A percentile compares a stretch with the other conserved stretches of the same genome.
These are phyloP conservation scores for Ovis aries DNA, from an alignment of 2,113 vertebrate genomes.

Conservation along the genomic window ARS-UI_Ramb_v3.0 NC_056070.1:28348501-28349000, in stretches of 20 bases:
- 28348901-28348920: slow-evolving; percentile 53
- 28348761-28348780: background rate
- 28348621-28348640: background rate
- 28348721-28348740: background rate
- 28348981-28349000: slow-evolving; percentile 48
- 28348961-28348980: slow-evolving; percentile 43
- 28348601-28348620: background rate
- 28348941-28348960: slow-evolving; percentile 55
- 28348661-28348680: background rate
- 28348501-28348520: slow-evolving; percentile 32
- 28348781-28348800: slow-evolving; percentile 4
- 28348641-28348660: background rate
- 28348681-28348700: background rate
- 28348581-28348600: slow-evolving; percentile 21
- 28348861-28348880: slow-evolving; percentile 58
- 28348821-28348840: slow-evolving; percentile 57
- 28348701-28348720: background rate
- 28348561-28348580: background rate
- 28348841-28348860: slow-evolving; percentile 46
- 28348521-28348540: background rate
- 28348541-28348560: background rate
- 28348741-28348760: background rate
- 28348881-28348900: slow-evolving; percentile 49
- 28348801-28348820: slow-evolving; percentile 40
- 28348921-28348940: slow-evolving; percentile 68